Conservation (phyloP, 2,797 vertebrate species). For the Glyptemys insculpta region DNA sequence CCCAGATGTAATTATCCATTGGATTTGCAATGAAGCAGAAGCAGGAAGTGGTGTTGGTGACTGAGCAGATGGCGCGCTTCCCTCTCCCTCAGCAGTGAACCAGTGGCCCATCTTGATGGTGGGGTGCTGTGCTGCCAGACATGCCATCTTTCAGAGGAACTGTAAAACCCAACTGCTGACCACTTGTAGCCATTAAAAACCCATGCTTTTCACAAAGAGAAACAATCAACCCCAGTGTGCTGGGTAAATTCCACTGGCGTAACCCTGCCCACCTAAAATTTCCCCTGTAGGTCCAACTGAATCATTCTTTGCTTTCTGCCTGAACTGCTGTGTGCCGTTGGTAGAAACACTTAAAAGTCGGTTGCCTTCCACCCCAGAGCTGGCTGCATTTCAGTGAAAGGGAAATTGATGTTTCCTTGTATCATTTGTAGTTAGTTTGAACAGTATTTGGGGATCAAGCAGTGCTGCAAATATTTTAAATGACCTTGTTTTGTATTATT, state of each 20-base stretch:
- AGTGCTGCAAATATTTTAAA: not conserved
- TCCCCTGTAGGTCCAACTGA: not conserved
- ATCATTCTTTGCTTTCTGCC: not conserved
- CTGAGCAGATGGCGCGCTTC: not conserved
- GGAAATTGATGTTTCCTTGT: not conserved
- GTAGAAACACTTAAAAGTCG: rapidly evolving
- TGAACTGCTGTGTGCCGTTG: not conserved
- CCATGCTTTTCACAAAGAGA: not conserved
- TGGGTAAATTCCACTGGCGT: not conserved
- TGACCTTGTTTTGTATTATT: not conserved
- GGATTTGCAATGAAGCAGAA: constrained; percentile 3
- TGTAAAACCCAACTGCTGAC: not conserved
- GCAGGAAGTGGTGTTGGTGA: not conserved
- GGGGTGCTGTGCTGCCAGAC: not conserved
- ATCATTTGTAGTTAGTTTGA: not conserved
- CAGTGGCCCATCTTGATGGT: not conserved
- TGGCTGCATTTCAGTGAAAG: not conserved
- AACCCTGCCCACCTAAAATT: not conserved
- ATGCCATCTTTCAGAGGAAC: not conserved
- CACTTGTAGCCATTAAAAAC: not conserved
- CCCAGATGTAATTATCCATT: not conserved
- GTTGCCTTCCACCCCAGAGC: not conserved
- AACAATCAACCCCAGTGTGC: not conserved
- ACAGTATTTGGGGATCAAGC: not conserved
- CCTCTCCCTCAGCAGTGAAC: not conserved